A percentile compares a stretch with the other conserved stretches of the same genome.
phyloP scores from a whole-genome alignment of 1,140 invertebrate species.

The Plodia interpunctella region DNA sequence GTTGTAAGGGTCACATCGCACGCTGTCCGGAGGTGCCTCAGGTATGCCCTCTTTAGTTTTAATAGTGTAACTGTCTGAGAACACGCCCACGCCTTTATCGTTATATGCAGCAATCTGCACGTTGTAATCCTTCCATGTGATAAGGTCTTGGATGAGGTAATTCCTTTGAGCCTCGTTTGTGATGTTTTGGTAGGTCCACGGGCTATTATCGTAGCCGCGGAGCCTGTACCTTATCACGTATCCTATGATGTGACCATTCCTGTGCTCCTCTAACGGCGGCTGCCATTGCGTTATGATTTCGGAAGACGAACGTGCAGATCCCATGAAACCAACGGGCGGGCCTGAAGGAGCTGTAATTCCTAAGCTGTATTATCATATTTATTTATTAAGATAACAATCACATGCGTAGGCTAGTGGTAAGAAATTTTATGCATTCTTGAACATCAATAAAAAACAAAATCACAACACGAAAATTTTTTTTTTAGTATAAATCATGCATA shows the following conservation, averaged over 20 bases:
- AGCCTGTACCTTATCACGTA: conserved; percentile 95
- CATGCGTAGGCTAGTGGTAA: not conserved
- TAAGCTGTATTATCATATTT: conserved; percentile 7
- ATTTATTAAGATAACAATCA: not conserved
- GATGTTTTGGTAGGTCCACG: conserved; percentile 93
- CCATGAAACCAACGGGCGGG: conserved; percentile 92
- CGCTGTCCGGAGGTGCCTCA: conserved; percentile 91
- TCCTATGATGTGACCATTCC: conserved; percentile 96
- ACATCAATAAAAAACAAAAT: not conserved
- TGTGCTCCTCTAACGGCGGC: conserved; percentile 92
- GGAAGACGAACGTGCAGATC: conserved; percentile 92
- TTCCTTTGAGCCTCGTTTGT: conserved; percentile 95
- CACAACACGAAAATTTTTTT: not conserved
- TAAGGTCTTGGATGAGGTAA: conserved; percentile 94
- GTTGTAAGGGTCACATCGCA: conserved; percentile 88
- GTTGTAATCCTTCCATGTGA: conserved; percentile 98
- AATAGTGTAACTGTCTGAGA: conserved; percentile 93
- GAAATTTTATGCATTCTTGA: not conserved
- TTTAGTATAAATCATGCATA: too few species aligned
- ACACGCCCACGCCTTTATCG: conserved; percentile 96
- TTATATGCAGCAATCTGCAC: conserved; percentile 99
- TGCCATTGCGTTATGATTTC: conserved; percentile 99
- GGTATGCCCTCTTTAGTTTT: conserved; percentile 97
- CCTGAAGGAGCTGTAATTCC: conserved; percentile 87
- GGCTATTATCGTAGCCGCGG: conserved; percentile 92